Evolutionary conservation across 1,140 invertebrate genomes (phyloP), one percentile per base, ranked within the genome.

Genomic region (Hypothenemus hampei): DNA sequence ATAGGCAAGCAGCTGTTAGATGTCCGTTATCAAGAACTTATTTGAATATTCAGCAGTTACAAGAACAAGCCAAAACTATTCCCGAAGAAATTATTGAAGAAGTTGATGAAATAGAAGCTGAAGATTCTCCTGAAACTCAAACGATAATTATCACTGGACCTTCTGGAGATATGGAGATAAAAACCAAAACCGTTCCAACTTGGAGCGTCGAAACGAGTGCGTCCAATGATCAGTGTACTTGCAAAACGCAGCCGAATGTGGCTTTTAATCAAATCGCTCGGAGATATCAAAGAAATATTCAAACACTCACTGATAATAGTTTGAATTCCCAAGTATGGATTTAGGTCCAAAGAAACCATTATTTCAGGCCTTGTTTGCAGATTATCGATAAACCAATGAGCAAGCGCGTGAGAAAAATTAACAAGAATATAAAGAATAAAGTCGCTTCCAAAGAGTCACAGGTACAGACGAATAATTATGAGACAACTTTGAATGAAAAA

Each of bases 31-130:
- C 50, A 1, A 63, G 54, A 36, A 44, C 48, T 13, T 54, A 53
- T 23, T 35, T 69, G 4, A 70, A 71, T 41, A 65, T 65, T 24
- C 61, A 65, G 15, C 61, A 70, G 16, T 53, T 70, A 4, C 63
- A 68, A 46, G 67, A 70, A 35, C 61, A 68, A 59, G 69, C 69
- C 6, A 65, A 61, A 46, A 63, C 35, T 18, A 63, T 70, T 23
- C 66, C 66, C 7, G 62, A 68, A 55, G 63, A 66, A 29, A 60
- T 35, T 19, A 60, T 60, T 0, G 64, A 65, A 35, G 64, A 65
- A 55, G 47, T 8, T 3, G 59, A 64, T 21, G 57, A 61, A 16
- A 55, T 52, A 20, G 49, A 44, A n/a, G 41, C 54, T 7, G 20
- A 18, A 3, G 45, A 59, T 5, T 46, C 52, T 15, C 31, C 51